Conservation (phyloP, 1,140 invertebrate species). For the Leguminivora glycinivorella region DNA sequence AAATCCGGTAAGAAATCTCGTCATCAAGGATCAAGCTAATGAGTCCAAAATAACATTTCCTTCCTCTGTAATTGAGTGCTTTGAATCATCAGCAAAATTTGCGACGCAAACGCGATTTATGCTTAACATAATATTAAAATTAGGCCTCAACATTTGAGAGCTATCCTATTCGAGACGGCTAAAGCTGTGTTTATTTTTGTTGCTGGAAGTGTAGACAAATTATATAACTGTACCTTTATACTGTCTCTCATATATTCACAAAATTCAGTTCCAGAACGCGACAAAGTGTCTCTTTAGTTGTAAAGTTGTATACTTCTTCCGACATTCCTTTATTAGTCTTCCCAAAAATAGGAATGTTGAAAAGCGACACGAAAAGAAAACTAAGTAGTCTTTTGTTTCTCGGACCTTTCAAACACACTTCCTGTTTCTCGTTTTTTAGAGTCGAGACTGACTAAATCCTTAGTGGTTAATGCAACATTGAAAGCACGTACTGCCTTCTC, state of each 20-base stretch:
- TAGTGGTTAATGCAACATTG: conserved; percentile 19
- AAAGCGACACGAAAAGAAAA: conserved; percentile 7
- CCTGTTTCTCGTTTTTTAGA: conserved; percentile 18
- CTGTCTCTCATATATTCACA: not conserved
- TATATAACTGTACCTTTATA: not conserved
- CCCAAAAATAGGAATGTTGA: not conserved
- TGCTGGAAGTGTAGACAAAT: not conserved
- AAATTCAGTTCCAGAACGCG: not conserved
- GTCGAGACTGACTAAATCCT: conserved; percentile 1
- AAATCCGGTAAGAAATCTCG: not conserved
- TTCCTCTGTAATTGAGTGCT: conserved; percentile 16
- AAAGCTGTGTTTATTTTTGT: not conserved
- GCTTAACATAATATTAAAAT: not conserved
- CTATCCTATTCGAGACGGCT: not conserved
- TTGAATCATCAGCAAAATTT: not conserved
- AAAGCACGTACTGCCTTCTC: conserved; percentile 7
- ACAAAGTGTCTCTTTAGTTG: not conserved
- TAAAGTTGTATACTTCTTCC: not conserved
- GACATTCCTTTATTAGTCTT: conserved; percentile 1
- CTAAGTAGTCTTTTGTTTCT: conserved; percentile 4
- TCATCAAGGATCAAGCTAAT: not conserved
- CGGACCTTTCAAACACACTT: conserved; percentile 15
- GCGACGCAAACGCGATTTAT: not conserved
- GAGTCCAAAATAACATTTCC: conserved; percentile 13
- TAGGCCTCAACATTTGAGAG: not conserved